Evolutionary conservation across 23 tunicate genomes (phyloP).

Genomic region (Aplidium turbinatum): DNA sequence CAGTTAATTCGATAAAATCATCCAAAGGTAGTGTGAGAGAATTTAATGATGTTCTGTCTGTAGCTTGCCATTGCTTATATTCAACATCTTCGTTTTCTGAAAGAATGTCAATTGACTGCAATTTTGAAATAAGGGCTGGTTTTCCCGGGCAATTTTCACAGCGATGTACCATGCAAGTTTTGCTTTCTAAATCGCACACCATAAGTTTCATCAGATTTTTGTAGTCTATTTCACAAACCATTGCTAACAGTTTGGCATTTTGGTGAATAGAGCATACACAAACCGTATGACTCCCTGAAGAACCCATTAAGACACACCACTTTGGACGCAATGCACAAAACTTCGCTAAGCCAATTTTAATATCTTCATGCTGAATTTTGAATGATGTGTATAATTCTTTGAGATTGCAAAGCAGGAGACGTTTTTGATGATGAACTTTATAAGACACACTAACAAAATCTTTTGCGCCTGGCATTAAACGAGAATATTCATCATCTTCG

Average conservation of each 20-base stretch:
- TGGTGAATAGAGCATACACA: slow-evolving; percentile 9
- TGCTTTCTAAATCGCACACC: slow-evolving; percentile 19
- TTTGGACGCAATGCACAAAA: slow-evolving; percentile 21
- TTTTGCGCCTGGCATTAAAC: slow-evolving; percentile 16
- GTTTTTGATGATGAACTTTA: slow-evolving; percentile 13
- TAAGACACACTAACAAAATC: slow-evolving; percentile 2
- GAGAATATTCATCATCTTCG: slow-evolving; percentile 26
- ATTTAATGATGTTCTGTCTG: slow-evolving; percentile 24
- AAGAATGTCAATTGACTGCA: background rate
- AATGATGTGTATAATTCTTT: slow-evolving; percentile 12
- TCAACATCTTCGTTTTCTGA: slow-evolving; percentile 19
- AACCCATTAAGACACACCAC: slow-evolving; percentile 25
- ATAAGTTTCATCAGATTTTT: slow-evolving; percentile 8
- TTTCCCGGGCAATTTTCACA: slow-evolving; percentile 7
- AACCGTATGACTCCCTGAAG: slow-evolving; percentile 18
- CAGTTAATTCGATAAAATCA: too few relatives aligned
- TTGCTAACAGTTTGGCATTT: background rate
- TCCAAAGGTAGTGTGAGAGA: background rate
- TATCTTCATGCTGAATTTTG: background rate
- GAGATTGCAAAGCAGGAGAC: slow-evolving; percentile 19
- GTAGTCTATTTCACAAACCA: background rate
- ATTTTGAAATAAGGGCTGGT: background rate
- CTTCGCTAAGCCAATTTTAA: slow-evolving; percentile 10
- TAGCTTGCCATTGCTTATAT: slow-evolving; percentile 25
- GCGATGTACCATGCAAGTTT: slow-evolving; percentile 4